Percentiles rank a stretch among this genome's conserved stretches.
phyloP scores from a whole-genome alignment of 2,888 invertebrate genomes.

The Lagria hirta region DNA sequence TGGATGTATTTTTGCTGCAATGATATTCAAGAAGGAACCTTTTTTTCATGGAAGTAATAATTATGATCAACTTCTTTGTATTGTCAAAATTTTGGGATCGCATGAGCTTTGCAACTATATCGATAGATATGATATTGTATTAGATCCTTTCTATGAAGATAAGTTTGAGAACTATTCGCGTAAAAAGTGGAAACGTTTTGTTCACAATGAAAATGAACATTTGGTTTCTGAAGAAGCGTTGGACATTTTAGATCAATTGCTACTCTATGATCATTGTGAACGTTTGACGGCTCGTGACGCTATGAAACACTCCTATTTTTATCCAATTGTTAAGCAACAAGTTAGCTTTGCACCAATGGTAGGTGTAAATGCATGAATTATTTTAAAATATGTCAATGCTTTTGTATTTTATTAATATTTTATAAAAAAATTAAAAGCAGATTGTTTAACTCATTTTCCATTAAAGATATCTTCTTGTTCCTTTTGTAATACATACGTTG shows the following conservation, averaged over 20 bases:
- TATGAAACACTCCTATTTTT: constrained; percentile 50
- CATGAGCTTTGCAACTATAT: constrained; percentile 45
- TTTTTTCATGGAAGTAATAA: constrained; percentile 52
- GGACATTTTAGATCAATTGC: constrained; percentile 47
- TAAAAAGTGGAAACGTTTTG: constrained; percentile 51
- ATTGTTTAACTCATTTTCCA: too few relatives aligned
- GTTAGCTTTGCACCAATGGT: too few relatives aligned
- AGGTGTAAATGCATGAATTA: too few relatives aligned
- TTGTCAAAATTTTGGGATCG: constrained; percentile 51
- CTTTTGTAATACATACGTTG: too few relatives aligned
- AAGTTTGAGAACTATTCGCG: constrained; percentile 43
- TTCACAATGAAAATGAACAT: constrained; percentile 51
- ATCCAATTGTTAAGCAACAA: too few relatives aligned
- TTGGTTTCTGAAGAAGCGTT: constrained; percentile 49
- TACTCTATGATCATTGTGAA: constrained; percentile 50
- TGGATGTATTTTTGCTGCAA: constrained; percentile 53
- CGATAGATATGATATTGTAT: constrained; percentile 47
- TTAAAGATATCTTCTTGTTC: too few relatives aligned
- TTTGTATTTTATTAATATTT: too few relatives aligned
- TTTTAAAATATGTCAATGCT: too few relatives aligned
- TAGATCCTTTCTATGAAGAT: constrained; percentile 41
- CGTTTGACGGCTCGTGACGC: constrained; percentile 50
- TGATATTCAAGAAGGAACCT: constrained; percentile 52
- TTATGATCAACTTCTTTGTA: constrained; percentile 49
- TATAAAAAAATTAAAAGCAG: too few relatives aligned